A percentile compares a stretch with the other conserved stretches of the same genome.
Conservation (phyloP, 2,113 vertebrate genomes). For the Chascanopsetta lugubris region DNA sequence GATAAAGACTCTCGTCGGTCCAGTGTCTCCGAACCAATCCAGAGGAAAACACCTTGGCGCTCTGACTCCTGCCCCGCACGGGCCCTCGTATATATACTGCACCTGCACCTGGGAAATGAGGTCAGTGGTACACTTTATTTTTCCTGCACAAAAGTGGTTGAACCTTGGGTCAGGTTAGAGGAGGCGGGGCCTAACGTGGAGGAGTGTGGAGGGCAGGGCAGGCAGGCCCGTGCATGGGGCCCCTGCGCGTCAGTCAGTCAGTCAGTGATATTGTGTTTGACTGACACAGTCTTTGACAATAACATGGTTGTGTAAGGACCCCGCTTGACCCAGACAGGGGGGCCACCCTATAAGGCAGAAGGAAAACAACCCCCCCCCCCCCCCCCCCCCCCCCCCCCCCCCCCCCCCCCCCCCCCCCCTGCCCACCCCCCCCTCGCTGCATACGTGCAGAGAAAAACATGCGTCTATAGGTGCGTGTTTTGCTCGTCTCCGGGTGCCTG, state of each 20-base stretch:
- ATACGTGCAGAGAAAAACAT: constrained; percentile 19
- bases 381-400: not conserved
- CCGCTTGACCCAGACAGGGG: not conserved
- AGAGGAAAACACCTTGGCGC: not conserved
- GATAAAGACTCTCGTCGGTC: not conserved
- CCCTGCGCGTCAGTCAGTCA: constrained; percentile 34
- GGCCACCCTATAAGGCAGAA: not conserved
- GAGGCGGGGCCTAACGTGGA: constrained; percentile 40
- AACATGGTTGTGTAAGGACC: constrained; percentile 54
- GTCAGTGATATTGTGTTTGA: constrained; percentile 22
- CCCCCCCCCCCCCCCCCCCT: not conserved
- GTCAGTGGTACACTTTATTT: constrained; percentile 51
- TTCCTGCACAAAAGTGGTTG: constrained; percentile 7
- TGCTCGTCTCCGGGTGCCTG: not conserved
- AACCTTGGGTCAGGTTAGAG: constrained; percentile 19
- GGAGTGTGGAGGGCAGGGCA: not conserved
- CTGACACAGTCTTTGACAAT: constrained; percentile 22
- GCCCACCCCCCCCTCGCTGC: not conserved
- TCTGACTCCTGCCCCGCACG: not conserved
- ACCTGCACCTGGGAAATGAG: constrained; percentile 21
- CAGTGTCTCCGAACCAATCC: not conserved
- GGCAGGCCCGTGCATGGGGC: no score
- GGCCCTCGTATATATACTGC: constrained; percentile 39
- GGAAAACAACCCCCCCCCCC: constrained; percentile 7
- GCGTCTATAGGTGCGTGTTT: not conserved